phyloP scores from a whole-genome alignment of 1,140 invertebrate genomes.

The Brachionus manjavacas region DNA sequence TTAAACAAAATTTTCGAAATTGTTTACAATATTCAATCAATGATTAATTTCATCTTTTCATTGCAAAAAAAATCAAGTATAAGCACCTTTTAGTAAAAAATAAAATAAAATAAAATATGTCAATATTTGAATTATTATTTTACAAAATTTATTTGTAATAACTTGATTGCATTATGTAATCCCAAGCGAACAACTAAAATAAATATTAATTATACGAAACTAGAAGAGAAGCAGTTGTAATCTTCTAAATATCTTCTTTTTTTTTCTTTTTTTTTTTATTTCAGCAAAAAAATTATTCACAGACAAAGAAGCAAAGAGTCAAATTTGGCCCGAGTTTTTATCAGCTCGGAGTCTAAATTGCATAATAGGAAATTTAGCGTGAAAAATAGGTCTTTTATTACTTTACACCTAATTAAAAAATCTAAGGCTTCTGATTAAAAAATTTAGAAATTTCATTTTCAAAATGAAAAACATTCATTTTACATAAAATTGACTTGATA shows the following conservation, averaged over 20 bases:
- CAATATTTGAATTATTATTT: conserved; percentile 1
- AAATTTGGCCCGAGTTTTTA: background rate
- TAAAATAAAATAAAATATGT: background rate
- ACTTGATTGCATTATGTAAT: background rate
- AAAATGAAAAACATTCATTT: background rate
- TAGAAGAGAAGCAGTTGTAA: conserved; percentile 1
- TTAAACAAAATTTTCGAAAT: background rate
- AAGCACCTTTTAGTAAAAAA: background rate
- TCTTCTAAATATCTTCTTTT: background rate
- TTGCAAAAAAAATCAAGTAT: background rate
- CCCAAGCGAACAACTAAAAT: conserved; percentile 1
- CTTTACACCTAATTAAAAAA: background rate
- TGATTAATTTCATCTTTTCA: background rate
- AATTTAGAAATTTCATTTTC: background rate
- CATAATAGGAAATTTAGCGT: conserved; percentile 1
- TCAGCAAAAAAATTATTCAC: background rate
- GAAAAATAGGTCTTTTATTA: background rate
- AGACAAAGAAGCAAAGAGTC: background rate
- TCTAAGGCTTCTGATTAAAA: background rate
- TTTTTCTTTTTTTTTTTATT: background rate
- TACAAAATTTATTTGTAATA: conserved; percentile 7
- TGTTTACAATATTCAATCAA: background rate
- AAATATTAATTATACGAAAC: conserved; percentile 6
- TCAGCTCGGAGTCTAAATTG: background rate
- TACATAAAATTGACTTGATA: background rate